Evolutionary conservation across 2,113 vertebrate species (phyloP), one percentile per base, ranked within the genome.

Genomic region (Amphilophus citrinellus): DNA sequence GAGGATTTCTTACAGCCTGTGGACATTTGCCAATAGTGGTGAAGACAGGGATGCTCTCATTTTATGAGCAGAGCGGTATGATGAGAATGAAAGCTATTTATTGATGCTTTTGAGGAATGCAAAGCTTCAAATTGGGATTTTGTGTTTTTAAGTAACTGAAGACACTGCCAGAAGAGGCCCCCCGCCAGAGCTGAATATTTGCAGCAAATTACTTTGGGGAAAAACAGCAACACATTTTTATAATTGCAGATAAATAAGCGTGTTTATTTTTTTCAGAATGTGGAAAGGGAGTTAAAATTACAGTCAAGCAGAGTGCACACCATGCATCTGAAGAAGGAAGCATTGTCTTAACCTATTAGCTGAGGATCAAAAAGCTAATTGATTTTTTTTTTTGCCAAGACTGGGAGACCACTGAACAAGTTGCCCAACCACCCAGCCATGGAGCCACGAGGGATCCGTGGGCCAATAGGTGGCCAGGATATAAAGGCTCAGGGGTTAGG

Each of bases 371-470:
- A 15, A 63, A 73, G 20, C 39, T 53, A 27, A 80, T 2, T 78
- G 3, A 30, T 35, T 6, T 10, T 3, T 59, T 73, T 42, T 7
- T 76, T 37, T 0, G 39, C 37, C 1, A 27, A 76, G 9, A 47
- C 37, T 81, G 6, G 58, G 11, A 75, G 27, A 76, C 39, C 7
- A 11, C 18, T 11, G 47, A 53, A 39, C 35, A 15, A 10, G 11
- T n/a, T 5, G 5, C 10, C n/a, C 5, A 42, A 13, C 17, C 15
- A 57, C 94, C n/a, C 10, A 93, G 91, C 90, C 93, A 97, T 97
- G 97, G 97, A 97, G 92, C 92, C 94, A 90, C 96, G 96, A 95
- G 88, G 83, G 66, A 61, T 1, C 53, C 96, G 94, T 82, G 96
- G 92, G 92, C 92, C 62, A 91, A 91, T 42, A 94, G 95, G 92